Conservation (phyloP, 2,797 vertebrate genomes). For the Antennarius maculatus region DNA sequence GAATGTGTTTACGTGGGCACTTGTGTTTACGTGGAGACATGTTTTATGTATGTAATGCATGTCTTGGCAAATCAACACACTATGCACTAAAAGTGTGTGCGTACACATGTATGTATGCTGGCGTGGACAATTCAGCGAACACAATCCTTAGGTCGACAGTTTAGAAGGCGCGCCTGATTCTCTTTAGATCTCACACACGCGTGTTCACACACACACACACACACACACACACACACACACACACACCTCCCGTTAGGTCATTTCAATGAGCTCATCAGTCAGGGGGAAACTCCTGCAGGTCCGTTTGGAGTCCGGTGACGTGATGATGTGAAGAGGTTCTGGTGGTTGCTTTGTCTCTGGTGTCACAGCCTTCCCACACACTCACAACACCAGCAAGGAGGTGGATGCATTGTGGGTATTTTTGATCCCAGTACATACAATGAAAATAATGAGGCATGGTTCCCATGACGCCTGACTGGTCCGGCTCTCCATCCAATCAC, state of each 20-base stretch:
- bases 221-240: constrained; percentile 2
- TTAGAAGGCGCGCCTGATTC: constrained; percentile 43
- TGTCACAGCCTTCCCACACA: constrained; percentile 8
- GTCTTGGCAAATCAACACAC: constrained; percentile 24
- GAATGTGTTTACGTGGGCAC: neutral
- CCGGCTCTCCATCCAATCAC: constrained; percentile 7
- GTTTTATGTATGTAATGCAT: constrained; percentile 55
- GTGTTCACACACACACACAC: constrained; percentile 4
- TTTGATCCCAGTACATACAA: neutral
- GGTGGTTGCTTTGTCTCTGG: constrained; percentile 26
- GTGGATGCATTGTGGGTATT: neutral
- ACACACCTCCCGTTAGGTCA: constrained; percentile 23
- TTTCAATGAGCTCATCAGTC: constrained; percentile 47
- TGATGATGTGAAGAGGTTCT: constrained; percentile 33
- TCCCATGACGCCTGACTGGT: constrained; percentile 48
- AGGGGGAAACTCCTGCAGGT: constrained; percentile 37
- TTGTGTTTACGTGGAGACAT: constrained; percentile 34
- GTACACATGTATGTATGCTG: constrained; percentile 5
- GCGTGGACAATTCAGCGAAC: constrained; percentile 18
- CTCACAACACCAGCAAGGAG: constrained; percentile 13
- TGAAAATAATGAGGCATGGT: constrained; percentile 59
- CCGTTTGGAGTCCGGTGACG: constrained; percentile 22
- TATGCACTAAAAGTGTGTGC: constrained; percentile 21
- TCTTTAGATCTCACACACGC: constrained; percentile 28
- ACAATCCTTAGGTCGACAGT: constrained; percentile 45